Conservation (phyloP, 2,888 invertebrate genomes). For the Polylopha cassiicola region DNA sequence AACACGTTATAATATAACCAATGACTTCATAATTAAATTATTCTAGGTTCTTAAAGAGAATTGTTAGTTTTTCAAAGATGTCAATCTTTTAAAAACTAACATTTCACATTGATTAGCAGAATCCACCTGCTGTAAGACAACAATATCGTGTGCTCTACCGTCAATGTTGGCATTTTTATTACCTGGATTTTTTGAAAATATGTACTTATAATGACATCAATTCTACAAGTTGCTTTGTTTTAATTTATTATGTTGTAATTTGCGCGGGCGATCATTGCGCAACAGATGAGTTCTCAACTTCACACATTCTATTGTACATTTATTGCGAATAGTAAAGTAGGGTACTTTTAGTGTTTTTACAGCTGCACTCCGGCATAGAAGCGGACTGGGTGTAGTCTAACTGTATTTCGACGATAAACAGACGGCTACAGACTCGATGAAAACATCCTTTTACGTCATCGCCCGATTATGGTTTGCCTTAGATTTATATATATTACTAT, state of each 20-base stretch:
- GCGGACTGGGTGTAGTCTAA: constrained; percentile 61
- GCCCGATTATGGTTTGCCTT: constrained; percentile 56
- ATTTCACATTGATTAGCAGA: too few species aligned
- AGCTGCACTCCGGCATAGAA: constrained; percentile 67
- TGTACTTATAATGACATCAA: constrained; percentile 48
- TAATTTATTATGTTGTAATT: constrained; percentile 37
- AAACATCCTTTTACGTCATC: constrained; percentile 78
- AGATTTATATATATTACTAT: constrained; percentile 42
- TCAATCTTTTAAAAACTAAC: too few species aligned
- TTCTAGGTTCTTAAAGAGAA: too few species aligned
- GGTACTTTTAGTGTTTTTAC: constrained; percentile 67
- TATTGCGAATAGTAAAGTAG: constrained; percentile 52
- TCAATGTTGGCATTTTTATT: too few species aligned
- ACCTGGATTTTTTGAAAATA: constrained; percentile 9
- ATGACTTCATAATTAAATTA: too few species aligned
- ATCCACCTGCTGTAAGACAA: too few species aligned
- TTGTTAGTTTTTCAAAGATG: too few species aligned
- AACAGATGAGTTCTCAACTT: constrained; percentile 44
- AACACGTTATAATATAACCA: too few species aligned
- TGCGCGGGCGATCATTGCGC: constrained; percentile 44
- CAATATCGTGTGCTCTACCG: too few species aligned
- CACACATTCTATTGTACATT: constrained; percentile 46
- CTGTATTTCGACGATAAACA: constrained; percentile 72
- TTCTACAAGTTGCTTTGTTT: constrained; percentile 27
- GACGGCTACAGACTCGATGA: constrained; percentile 68